Evolutionary conservation across 2,113 vertebrate species (phyloP), one percentile per base, ranked within the genome.

Genomic region (Xiphophorus hellerii): DNA sequence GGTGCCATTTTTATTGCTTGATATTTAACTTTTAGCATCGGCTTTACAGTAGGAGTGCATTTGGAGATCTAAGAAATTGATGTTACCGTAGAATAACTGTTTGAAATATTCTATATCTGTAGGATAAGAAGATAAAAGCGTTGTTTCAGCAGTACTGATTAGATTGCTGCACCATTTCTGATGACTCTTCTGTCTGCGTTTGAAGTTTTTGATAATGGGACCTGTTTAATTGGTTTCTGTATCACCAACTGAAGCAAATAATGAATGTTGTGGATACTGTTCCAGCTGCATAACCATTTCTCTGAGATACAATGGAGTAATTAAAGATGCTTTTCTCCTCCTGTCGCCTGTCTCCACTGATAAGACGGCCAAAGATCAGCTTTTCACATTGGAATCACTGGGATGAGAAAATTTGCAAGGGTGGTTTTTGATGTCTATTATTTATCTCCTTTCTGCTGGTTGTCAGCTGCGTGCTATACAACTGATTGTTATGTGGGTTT

Each of bases 281-380:
- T 42, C 13, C 39, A 54, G 66, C 72, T 68, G 7, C 60, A 12
- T 30, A 64, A 72, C 79, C 33, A 71, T 27, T 75, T 65, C 13
- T 29, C 12, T 67, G 30, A 15, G 33, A 51, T 39, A 29, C 44
- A 65, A 69, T 11, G 25, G 37, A 48, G 69, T 69, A 48, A 74
- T 75, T 66, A n/a, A 35, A 42, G 51, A 17, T 28, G 44, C 29
- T 35, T 71, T 62, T 67, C 25, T 42, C 66, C 48, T 74, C 25
- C 6, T 13, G 42, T 48, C 0, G 11, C 61, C 4, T 13, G 42
- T 51, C 1, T n/a, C 62, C 17, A 10, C 0, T 14, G 4, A 63
- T 27, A 4, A 15, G 28, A 69, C 42, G 17, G 6, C 33, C 54
- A 22, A n/a, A n/a, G n/a, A 69, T 30, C 68, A 35, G 68, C 67